Percentiles rank a stretch among this genome's conserved stretches.
Conservation (phyloP, 2,797 vertebrate species). For the Antrozous pallidus region DNA sequence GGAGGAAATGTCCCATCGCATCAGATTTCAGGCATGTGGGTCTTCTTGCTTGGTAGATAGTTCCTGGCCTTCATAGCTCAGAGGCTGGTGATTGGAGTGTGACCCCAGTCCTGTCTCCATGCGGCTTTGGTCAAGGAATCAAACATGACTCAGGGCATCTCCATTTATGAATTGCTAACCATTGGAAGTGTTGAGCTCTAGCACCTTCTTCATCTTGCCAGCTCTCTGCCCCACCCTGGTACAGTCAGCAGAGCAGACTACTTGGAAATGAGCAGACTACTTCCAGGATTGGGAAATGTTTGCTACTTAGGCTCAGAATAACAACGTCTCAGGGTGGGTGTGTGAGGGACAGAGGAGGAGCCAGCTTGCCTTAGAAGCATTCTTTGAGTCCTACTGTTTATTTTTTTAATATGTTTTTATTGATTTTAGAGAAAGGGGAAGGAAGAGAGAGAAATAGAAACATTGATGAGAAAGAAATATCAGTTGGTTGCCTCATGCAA, state of each 20-base stretch:
- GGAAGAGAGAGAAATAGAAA: too few relatives aligned
- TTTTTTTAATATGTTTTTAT: too few relatives aligned
- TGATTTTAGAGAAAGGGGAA: too few relatives aligned
- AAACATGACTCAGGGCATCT: constrained; percentile 48
- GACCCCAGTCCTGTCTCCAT: neutral
- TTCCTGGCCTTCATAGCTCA: neutral
- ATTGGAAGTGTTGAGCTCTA: neutral
- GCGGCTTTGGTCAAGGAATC: constrained; percentile 23
- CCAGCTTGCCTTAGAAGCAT: neutral
- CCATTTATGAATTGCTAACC: constrained; percentile 37
- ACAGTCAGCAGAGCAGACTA: neutral
- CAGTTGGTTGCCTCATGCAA: too few relatives aligned
- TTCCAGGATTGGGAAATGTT: constrained; percentile 52
- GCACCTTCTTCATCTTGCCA: neutral
- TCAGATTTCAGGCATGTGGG: constrained; percentile 30
- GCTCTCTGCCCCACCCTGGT: constrained; percentile 26
- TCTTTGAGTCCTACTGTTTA: neutral
- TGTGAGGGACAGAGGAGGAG: neutral
- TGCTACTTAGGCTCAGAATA: constrained; percentile 37
- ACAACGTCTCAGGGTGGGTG: neutral
- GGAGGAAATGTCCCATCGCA: neutral
- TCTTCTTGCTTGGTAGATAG: neutral
- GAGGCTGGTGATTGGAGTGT: neutral
- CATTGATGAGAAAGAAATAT: too few relatives aligned
- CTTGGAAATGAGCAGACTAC: constrained; percentile 21